These are phyloP conservation scores for Lithophane ornitopus DNA, from an alignment of 2,888 invertebrate genomes.

Conservation along the genomic window DNA sequence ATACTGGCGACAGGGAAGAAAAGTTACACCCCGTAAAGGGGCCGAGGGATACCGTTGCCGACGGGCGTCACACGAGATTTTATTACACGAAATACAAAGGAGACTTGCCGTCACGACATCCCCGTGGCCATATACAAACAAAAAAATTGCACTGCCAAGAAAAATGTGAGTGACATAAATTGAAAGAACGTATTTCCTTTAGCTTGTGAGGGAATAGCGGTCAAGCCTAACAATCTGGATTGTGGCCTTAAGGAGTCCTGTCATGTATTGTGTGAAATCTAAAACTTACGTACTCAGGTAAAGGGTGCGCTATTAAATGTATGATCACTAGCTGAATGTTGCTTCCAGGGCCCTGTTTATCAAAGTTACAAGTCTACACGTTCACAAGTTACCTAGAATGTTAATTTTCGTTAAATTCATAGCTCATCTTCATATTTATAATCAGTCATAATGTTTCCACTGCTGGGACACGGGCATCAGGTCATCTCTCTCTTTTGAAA, in stretches of 20 bases:
- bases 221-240: conserved; percentile 14
- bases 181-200: conserved; percentile 43
- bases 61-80: conserved; percentile 82
- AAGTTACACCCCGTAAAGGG: conserved; percentile 86
- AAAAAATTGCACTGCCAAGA: conserved; percentile 76
- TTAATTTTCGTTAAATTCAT: too few species aligned
- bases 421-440: too few species aligned
- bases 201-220: conserved; percentile 17
- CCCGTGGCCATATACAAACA: conserved; percentile 77
- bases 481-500: too few species aligned
- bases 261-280: conserved; percentile 10
- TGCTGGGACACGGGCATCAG: too few species aligned
- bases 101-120: conserved; percentile 75
- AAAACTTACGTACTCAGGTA: conserved; percentile 10
- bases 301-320: background rate
- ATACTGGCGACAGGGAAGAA: conserved; percentile 84
- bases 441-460: too few species aligned
- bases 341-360: too few species aligned
- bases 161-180: conserved; percentile 61
- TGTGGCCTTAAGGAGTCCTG: background rate
- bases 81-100: conserved; percentile 84
- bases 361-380: too few species aligned
- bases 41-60: conserved; percentile 75
- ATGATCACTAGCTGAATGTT: background rate
- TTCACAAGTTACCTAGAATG: too few species aligned